Base-by-base conservation (phyloP, 2,888 invertebrate genomes). In the Octodonta nipae region DNA sequence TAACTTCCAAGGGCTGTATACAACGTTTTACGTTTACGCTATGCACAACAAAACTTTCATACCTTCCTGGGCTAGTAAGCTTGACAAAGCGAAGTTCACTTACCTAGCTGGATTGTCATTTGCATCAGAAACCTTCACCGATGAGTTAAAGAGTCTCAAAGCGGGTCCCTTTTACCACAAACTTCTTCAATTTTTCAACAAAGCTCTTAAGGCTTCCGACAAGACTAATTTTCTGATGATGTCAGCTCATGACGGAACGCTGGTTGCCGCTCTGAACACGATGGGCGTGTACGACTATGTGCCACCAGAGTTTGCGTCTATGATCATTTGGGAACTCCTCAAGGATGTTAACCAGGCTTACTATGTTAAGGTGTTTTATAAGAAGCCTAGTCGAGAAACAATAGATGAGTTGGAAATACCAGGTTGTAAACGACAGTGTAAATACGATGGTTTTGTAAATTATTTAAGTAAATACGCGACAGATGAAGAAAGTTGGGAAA, bases 191-290 rank as follows among this genome's bases (percentile, higher is more conserved):
- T 68, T 78, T 33, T 76, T 86, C 63, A 49, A 59, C 0, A 51
- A 64, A 0, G 33, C 33, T 13, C 39, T 40, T 16, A 37, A 41
- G 16, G 22, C 22, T 4, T 3, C 22, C 4, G 15, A 33, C n/a
- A 34, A 24, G 5, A 33, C 34, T 12, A 78, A 76, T 43, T 44
- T 86, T 28, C 70, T 73, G 51, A 66, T 86, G 33, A 82, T 81
- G 47, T 84, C 84, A 40, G 85, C 67, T 0, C 89, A 91, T 49
- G 89, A 89, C 53, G 70, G 75, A 1, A 88, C 83, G 0, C 60
- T 91, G 8, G 79, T 77, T 0, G 78, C 71, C 46, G 46, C 87
- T 22, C 64, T 88, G 1, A 78, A 77, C 54, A 68, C 78, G 0
- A 57, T 89, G 7, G 71, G 71, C 7, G 42, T 84, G 10, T 88